Base-by-base conservation (phyloP, 2,113 vertebrate genomes). In the Seriola dumerili region DNA sequence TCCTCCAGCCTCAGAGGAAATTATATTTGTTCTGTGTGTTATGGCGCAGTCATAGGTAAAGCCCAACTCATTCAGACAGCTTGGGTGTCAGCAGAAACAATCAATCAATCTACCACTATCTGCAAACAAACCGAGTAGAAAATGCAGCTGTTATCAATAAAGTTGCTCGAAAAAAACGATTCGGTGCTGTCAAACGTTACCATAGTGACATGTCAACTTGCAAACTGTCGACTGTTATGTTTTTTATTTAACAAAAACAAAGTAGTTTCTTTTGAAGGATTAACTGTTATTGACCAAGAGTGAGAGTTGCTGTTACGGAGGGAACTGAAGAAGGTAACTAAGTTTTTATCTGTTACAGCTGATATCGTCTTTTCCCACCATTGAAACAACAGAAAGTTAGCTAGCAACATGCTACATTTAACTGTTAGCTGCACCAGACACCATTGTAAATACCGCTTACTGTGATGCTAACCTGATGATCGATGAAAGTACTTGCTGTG, bases 171-270 rank as follows among this genome's bases (percentile, higher is more conserved):
- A 8, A 21, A 25, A n/a, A 50, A 73, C 38, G 23, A 21, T 4
- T 23, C 46, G 19, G 3, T 0, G 19, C 17, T 14, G 10, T 12
- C 6, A 29, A 2, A 1, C 2, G 81, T 85, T 72, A 48, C 85
- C 81, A 71, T 85, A 8, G 84, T 34, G 64, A 86, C 72, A 2
- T 0, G 67, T 40, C 69, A 69, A 84, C 66, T 5, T 1, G 16
- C 10, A 25, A 44, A 17, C 8, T 6, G 3, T 9, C 7, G 11
- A 13, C 40, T 63, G 4, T 3, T 0, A 16, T 32, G 6, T 42
- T n/a, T 36, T 7, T 42, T 2, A 42, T 42, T 42, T 8, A 42
- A 42, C 8, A 11, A 42, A 42, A 42, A 23, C 3, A 19, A 52
- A 64, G 32, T 13, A 2, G 13, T 54, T 21, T 52, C 2, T 12